Conservation (phyloP, 2,113 vertebrate species). For the Festucalex cinctus region DNA sequence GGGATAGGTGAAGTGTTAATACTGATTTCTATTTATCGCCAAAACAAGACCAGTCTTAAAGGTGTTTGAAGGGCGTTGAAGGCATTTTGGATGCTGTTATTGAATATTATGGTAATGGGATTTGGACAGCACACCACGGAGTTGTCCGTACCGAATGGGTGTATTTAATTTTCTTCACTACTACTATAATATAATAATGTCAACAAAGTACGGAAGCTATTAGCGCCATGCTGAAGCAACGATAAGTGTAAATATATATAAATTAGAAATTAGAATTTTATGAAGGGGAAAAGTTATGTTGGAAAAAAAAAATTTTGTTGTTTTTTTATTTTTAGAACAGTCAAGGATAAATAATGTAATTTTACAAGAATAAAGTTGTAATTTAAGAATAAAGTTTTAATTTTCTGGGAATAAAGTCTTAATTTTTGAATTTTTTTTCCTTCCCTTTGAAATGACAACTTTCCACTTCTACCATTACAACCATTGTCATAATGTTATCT, state of each 20-base stretch:
- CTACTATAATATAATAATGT: constrained; percentile 21
- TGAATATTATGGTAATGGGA: background rate
- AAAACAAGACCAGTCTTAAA: background rate
- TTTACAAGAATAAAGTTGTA: background rate
- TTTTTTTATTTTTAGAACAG: background rate
- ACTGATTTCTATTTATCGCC: background rate
- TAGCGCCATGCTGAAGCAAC: background rate
- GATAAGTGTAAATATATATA: background rate
- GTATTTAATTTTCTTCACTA: constrained; percentile 13
- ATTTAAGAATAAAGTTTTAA: background rate
- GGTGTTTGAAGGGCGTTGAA: constrained; percentile 3
- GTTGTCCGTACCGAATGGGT: constrained; percentile 4
- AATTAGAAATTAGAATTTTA: background rate
- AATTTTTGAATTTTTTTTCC: background rate
- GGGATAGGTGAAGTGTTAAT: constrained; percentile 15
- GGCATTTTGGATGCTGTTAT: constrained; percentile 20
- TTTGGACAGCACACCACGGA: background rate
- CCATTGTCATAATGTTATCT: background rate
- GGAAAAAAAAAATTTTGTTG: no score
- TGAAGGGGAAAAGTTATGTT: background rate
- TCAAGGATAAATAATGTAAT: background rate
- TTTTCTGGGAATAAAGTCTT: background rate
- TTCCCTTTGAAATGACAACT: background rate
- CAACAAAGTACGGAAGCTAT: constrained; percentile 9
- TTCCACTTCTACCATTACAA: background rate